A percentile compares a stretch with the other conserved stretches of the same genome.
Evolutionary conservation across 2,797 vertebrate genomes (phyloP).

Genomic region (Lateolabrax maculatus): DNA sequence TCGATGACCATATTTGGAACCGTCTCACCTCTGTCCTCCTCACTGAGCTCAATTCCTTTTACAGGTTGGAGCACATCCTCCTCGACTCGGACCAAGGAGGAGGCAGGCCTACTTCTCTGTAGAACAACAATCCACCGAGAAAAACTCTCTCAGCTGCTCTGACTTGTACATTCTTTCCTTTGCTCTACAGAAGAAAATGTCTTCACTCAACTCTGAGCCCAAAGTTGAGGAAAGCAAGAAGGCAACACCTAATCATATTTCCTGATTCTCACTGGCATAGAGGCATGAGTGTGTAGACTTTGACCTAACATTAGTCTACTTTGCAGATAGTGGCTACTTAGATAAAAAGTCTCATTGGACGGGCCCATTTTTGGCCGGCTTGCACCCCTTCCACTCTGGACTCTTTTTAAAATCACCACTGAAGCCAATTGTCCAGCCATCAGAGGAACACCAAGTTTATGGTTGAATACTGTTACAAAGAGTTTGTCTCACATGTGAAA

Average conservation of each 20-base stretch:
- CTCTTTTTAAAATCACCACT: not conserved
- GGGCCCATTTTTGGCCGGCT: not conserved
- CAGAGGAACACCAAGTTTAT: not conserved
- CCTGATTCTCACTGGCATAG: constrained; percentile 11
- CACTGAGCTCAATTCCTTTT: constrained; percentile 82
- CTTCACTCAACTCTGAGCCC: constrained; percentile 3
- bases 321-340: constrained; percentile 1
- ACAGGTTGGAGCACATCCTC: constrained; percentile 84
- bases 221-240: constrained; percentile 15
- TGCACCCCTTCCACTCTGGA: not conserved
- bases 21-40: constrained; percentile 70
- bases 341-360: not conserved
- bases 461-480: not conserved
- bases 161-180: constrained; percentile 52
- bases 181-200: constrained; percentile 8
- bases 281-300: constrained; percentile 4
- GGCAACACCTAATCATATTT: constrained; percentile 40
- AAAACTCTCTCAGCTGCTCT: constrained; percentile 46
- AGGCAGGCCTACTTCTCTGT: constrained; percentile 23
- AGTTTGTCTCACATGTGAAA: not conserved
- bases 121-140: constrained; percentile 26
- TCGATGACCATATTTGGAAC: constrained; percentile 85
- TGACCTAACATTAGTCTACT: constrained; percentile 22
- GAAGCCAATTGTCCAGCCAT: not conserved
- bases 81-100: constrained; percentile 29